Conservation (phyloP, 2,113 vertebrate species). For the Corythaeola cristata region DNA sequence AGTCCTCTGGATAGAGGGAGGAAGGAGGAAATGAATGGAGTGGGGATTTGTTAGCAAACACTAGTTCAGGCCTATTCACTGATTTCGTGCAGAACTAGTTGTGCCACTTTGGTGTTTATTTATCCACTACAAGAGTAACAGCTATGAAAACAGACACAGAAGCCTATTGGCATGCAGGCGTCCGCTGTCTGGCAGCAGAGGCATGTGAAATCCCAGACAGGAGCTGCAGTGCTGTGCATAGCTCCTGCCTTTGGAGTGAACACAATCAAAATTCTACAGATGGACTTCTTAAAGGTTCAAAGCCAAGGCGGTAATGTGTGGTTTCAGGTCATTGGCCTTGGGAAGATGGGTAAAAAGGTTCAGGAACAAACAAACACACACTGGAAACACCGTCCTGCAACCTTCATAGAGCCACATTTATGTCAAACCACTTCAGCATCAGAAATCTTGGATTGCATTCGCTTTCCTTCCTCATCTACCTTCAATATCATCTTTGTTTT, state of each 20-base stretch:
- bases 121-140: not conserved
- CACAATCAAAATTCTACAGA: not conserved
- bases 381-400: not conserved
- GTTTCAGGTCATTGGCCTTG: not conserved
- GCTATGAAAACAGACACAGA: not conserved
- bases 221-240: not conserved
- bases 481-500: not conserved
- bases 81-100: slow-evolving; percentile 2
- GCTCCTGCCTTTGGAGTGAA: not conserved
- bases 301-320: not conserved
- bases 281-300: not conserved
- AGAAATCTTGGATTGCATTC: not conserved
- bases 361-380: not conserved
- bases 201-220: not conserved
- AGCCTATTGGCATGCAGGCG: not conserved
- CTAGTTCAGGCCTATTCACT: not conserved
- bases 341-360: not conserved
- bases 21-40: not conserved
- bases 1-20: not conserved
- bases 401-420: not conserved
- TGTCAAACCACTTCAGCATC: not conserved
- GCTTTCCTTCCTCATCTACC: not conserved
- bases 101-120: slow-evolving; percentile 32
- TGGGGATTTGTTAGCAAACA: not conserved
- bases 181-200: not conserved